These are phyloP conservation scores for Spizaetus ornatus DNA, from an alignment of 2,113 vertebrate genomes.

Conservation along the genomic window DNA sequence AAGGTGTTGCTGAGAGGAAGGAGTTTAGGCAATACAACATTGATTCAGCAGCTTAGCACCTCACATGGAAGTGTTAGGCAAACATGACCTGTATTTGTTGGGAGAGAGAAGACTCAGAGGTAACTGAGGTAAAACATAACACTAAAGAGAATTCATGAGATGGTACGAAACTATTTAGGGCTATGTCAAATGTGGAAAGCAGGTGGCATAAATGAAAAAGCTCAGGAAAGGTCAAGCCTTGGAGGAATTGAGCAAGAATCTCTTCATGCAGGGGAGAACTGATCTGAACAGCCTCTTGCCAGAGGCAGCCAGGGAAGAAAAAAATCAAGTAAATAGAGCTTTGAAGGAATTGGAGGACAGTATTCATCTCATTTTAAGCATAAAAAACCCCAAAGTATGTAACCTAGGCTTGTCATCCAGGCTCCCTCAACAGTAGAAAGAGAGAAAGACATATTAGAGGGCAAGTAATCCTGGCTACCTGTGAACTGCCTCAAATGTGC, in stretches of 20 bases:
- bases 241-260: background rate
- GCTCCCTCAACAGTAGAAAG: background rate
- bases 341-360: background rate
- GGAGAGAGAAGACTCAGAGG: background rate
- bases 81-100: background rate
- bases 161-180: background rate
- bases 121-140: background rate
- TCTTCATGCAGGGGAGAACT: background rate
- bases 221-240: constrained; percentile 15
- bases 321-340: background rate
- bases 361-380: background rate
- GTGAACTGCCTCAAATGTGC: background rate
- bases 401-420: background rate
- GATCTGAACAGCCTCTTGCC: background rate
- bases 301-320: background rate
- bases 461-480: background rate
- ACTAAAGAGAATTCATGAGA: background rate
- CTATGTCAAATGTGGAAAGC: background rate
- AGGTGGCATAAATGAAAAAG: constrained; percentile 25
- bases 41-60: background rate
- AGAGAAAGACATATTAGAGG: background rate
- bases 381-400: background rate
- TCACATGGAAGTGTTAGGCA: background rate
- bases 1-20: background rate
- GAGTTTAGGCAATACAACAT: background rate